Base-by-base conservation (phyloP, 2,888 invertebrate species). In the Liodrosophila aerea region DNA sequence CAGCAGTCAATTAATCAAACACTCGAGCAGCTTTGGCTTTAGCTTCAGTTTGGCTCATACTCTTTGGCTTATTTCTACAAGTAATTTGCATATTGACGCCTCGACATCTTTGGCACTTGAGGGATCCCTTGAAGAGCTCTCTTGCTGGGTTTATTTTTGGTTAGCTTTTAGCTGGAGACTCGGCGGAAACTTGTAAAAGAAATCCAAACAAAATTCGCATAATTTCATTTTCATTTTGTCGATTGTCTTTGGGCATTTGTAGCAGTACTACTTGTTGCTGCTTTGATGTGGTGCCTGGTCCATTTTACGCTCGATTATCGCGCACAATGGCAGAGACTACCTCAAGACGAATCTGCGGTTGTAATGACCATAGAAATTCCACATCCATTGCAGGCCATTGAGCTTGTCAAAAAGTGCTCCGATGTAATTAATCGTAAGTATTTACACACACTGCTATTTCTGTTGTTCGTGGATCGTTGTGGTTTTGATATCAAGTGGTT, bases 401-500 rank as follows among this genome's bases (percentile, higher is more conserved):
- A 70, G 65, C 64, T 64, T 56, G 69, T 69, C 70, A 65, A 54
- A 61, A 60, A 43, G 64, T 61, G 63, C 70, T 70, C 56, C 53
- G 68, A 22, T 68, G 75, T 84, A 77, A 80, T 80, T 84, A 77
- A 80, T 80, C 84, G 77, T 73, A 66, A 83, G 83, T 80, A 80
- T 70, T 80, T 83, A 80, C 80, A 72, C 66, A 62, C 64, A 62
- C 49, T 29, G 22, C 22, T 22, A 22, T 54, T 13, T 5, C 44
- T 37, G 47, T 49, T 29, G 34, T 18, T 29, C 15, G 27, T 16
- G n/a, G 30, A 29, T 43, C 40, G n/a, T 31, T 53, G 37, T 43
- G 30, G 18, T 50, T 40, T 22, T 22, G 22, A 22, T 22, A 22
- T 57, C 4, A 30, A 46, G 60, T 64, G 58, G 22, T 15, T 18